Evolutionary conservation across 2,888 invertebrate species (phyloP).

Genomic region (Kryphioiulus occultus): DNA sequence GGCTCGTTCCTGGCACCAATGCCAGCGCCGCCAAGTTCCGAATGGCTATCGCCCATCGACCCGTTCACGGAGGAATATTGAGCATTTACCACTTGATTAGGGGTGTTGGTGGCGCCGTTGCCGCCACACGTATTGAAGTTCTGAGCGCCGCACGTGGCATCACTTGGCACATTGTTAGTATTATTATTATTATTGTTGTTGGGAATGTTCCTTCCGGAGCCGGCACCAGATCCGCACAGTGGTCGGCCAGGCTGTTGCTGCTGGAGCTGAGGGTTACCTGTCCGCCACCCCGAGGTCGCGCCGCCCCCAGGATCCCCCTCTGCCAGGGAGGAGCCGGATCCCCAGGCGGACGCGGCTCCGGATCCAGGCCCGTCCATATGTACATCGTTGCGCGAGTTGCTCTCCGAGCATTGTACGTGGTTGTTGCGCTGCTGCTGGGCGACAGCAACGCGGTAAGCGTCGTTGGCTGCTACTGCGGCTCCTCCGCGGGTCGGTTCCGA

Average conservation of each 20-base stretch:
- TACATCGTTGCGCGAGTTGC: not conserved
- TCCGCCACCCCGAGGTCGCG: not conserved
- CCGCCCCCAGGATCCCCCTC: slow-evolving; percentile 38
- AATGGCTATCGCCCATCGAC: slow-evolving; percentile 38
- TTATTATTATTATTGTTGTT: slow-evolving; percentile 39
- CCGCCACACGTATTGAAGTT: slow-evolving; percentile 43
- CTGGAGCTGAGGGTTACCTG: slow-evolving; percentile 37
- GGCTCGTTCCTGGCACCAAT: slow-evolving; percentile 8
- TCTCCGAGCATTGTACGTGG: slow-evolving; percentile 9
- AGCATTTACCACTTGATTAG: slow-evolving; percentile 50
- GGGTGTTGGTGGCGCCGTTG: slow-evolving; percentile 35
- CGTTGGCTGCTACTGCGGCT: not conserved
- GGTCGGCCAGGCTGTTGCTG: slow-evolving; percentile 36
- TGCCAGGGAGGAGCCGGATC: slow-evolving; percentile 27
- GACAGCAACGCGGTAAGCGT: slow-evolving; percentile 30
- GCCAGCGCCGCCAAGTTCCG: not conserved
- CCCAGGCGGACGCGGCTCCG: slow-evolving; percentile 31
- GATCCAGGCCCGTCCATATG: not conserved
- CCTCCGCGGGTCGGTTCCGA: not conserved
- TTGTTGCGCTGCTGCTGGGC: not conserved
- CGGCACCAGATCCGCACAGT: slow-evolving; percentile 8
- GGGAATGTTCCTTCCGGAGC: slow-evolving; percentile 52
- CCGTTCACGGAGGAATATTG: slow-evolving; percentile 49
- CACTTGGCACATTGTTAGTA: slow-evolving; percentile 47
- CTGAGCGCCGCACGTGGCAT: slow-evolving; percentile 7